Evolutionary conservation across 1,140 invertebrate species (phyloP).

Genomic region (Belonocnema kinseyi): DNA sequence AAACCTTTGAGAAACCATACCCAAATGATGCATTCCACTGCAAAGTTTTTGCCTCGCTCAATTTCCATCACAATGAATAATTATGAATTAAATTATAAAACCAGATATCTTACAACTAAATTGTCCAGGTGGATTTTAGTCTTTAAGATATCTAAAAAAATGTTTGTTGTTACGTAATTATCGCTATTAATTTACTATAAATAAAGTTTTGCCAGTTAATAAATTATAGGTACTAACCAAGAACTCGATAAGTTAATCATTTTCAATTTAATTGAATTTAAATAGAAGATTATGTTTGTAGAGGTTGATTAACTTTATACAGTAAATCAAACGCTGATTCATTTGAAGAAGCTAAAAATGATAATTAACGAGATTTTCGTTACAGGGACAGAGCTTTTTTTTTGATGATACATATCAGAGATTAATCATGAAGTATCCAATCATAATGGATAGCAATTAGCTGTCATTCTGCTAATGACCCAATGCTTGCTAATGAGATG

Average conservation of each 20-base stretch:
- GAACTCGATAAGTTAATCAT: too few relatives aligned
- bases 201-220: too few relatives aligned
- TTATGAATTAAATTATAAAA: too few relatives aligned
- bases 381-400: background rate
- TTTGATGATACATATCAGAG: background rate
- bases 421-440: conserved; percentile 37
- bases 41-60: background rate
- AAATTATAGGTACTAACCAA: too few relatives aligned
- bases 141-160: too few relatives aligned
- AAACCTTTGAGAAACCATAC: conserved; percentile 8
- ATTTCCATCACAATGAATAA: background rate
- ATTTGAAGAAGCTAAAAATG: background rate
- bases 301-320: background rate
- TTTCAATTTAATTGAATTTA: background rate
- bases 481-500: conserved; percentile 58
- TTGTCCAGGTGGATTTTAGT: background rate
- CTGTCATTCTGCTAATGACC: conserved; percentile 42
- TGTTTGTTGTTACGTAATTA: too few relatives aligned
- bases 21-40: background rate
- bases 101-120: background rate
- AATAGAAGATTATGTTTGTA: background rate
- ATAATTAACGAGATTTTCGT: conserved; percentile 13
- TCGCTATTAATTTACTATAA: too few relatives aligned
- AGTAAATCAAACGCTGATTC: conserved; percentile 3
- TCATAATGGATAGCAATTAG: conserved; percentile 60